Conservation (phyloP, 2,888 invertebrate genomes). For the Ptilodon capucinus region DNA sequence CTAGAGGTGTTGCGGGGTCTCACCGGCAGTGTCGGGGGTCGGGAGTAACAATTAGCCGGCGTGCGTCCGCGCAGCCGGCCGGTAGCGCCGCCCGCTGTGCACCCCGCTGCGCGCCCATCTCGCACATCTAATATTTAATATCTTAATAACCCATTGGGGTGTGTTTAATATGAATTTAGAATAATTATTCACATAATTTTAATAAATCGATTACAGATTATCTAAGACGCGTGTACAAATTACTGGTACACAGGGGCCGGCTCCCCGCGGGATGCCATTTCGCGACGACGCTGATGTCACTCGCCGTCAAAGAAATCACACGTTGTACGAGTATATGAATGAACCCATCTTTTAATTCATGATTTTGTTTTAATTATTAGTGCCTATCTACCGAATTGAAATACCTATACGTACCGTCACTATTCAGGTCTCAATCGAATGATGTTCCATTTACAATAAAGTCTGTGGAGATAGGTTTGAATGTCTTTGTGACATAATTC, state of each 20-base stretch:
- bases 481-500: no score
- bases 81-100: conserved; percentile 75
- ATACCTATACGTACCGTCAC: no score
- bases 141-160: conserved; percentile 77
- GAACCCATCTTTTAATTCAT: no score
- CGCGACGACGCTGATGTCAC: not conserved
- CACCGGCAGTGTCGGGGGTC: conserved; percentile 33
- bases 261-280: conserved; percentile 9
- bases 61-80: conserved; percentile 44
- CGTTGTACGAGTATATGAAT: no score
- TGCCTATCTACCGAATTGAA: no score
- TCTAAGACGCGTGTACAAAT: conserved; percentile 19
- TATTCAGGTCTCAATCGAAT: no score
- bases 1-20: not conserved
- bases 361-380: no score
- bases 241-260: no score
- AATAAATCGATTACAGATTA: conserved; percentile 45
- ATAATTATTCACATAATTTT: conserved; percentile 65
- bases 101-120: conserved; percentile 61
- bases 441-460: no score
- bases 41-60: conserved; percentile 60
- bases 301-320: not conserved
- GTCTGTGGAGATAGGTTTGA: no score
- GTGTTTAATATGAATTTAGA: conserved; percentile 63
- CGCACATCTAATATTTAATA: conserved; percentile 70